A percentile compares a stretch with the other conserved stretches of the same genome.
Conservation (phyloP, 2,797 vertebrate genomes). For the Sparidentex hasta region DNA sequence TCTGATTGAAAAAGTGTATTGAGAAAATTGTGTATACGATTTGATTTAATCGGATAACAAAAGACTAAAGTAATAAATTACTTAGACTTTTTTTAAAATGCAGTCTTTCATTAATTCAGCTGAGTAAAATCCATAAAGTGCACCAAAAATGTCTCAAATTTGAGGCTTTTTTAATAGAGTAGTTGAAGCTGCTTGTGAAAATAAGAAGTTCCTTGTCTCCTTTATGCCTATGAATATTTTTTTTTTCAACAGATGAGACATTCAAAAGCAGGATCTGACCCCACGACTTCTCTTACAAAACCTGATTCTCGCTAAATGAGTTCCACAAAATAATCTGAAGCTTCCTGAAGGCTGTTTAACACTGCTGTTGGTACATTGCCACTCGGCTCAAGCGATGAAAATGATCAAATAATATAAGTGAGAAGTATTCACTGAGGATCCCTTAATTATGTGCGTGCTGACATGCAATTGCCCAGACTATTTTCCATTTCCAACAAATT, state of each 20-base stretch:
- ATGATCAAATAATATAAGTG: background rate
- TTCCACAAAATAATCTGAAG: no score
- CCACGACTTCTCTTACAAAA: background rate
- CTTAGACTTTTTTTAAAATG: no score
- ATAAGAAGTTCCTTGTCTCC: background rate
- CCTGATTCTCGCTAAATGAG: background rate
- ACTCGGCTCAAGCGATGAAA: background rate
- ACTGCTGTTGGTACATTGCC: background rate
- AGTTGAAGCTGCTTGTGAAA: background rate
- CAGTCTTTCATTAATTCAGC: background rate
- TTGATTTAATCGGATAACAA: background rate
- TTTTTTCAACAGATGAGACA: background rate
- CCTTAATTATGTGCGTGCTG: background rate
- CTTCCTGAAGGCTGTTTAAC: background rate
- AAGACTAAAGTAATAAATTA: background rate
- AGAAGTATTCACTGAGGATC: background rate
- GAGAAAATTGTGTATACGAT: background rate
- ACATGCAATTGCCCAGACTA: background rate
- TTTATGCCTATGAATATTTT: background rate
- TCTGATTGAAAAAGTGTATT: background rate
- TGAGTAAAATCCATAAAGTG: background rate
- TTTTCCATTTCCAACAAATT: background rate
- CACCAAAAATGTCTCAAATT: background rate
- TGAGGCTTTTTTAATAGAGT: background rate
- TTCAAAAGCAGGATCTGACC: background rate